These are phyloP conservation scores for Pelecanoides urinatrix DNA, from an alignment of 2,113 vertebrate genomes.

Conservation along the genomic window DNA sequence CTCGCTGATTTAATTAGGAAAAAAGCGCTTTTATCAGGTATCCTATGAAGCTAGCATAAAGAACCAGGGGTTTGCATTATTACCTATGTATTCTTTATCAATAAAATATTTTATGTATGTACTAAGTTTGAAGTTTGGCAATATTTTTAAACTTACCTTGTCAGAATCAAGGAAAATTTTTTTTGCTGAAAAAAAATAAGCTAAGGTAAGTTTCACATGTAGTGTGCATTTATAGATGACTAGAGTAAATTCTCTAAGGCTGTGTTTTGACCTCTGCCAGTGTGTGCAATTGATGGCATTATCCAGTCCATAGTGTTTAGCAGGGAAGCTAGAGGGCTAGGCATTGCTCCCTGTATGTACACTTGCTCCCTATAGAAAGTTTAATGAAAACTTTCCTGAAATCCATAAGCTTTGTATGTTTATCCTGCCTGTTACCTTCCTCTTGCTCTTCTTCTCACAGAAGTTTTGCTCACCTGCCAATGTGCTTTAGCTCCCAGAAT, in stretches of 20 bases:
- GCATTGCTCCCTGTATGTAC: neutral
- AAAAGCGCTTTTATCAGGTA: constrained; percentile 21
- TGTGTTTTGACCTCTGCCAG: neutral
- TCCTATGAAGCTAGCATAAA: constrained; percentile 25
- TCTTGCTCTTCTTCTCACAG: neutral
- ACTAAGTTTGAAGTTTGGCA: neutral
- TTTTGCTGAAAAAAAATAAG: neutral
- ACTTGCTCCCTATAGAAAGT: neutral
- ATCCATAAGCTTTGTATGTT: neutral
- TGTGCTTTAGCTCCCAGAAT: neutral
- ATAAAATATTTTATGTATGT: neutral
- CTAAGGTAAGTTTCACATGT: neutral
- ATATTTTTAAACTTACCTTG: constrained; percentile 1
- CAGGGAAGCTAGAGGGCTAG: neutral
- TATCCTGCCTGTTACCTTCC: neutral
- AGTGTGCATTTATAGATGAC: neutral
- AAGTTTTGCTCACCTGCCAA: neutral
- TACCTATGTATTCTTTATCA: neutral
- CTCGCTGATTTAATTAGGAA: constrained; percentile 49
- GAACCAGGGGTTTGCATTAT: constrained; percentile 11
- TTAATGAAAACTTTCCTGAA: neutral
- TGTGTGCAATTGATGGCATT: neutral
- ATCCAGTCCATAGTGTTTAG: neutral
- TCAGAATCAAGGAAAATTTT: neutral
- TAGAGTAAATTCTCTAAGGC: neutral